Percentiles rank a stretch among this genome's conserved stretches.
These are phyloP conservation scores for Onychomys arenicola DNA, from an alignment of 2,797 vertebrate genomes.

Conservation along the genomic window DNA sequence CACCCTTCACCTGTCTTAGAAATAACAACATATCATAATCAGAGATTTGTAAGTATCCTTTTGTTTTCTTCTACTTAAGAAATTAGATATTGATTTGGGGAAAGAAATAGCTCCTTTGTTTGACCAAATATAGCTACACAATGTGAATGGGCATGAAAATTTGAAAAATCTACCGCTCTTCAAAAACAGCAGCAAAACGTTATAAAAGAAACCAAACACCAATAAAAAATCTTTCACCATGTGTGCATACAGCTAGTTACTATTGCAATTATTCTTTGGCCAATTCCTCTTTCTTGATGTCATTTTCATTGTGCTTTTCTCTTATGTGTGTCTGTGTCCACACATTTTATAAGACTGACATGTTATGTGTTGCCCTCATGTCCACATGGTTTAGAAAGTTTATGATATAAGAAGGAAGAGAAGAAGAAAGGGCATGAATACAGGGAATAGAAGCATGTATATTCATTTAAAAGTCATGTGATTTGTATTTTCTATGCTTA, in stretches of 20 bases:
- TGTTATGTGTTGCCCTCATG: background rate
- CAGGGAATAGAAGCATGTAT: background rate
- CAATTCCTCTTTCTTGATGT: background rate
- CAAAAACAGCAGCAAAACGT: background rate
- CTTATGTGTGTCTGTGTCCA: background rate
- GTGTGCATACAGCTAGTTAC: background rate
- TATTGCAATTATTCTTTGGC: background rate
- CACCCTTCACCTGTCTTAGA: constrained; percentile 53
- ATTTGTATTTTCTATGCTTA: background rate
- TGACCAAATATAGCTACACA: background rate
- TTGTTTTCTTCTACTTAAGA: constrained; percentile 64
- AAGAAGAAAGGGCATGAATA: background rate
- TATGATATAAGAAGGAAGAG: background rate
- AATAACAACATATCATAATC: constrained; percentile 29
- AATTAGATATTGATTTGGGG: constrained; percentile 42
- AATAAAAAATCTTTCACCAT: background rate
- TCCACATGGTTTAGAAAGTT: constrained; percentile 3
- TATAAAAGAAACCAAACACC: constrained; percentile 9
- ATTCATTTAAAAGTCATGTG: background rate
- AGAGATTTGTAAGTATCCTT: constrained; percentile 63
- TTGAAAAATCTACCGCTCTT: background rate
- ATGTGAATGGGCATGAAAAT: background rate
- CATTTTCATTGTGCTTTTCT: background rate
- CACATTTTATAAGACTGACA: background rate
- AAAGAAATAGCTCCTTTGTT: constrained; percentile 7